Evolutionary conservation across 2,888 invertebrate genomes (phyloP), one percentile per base, ranked within the genome.

Genomic region (Trichogramma evanescens): DNA sequence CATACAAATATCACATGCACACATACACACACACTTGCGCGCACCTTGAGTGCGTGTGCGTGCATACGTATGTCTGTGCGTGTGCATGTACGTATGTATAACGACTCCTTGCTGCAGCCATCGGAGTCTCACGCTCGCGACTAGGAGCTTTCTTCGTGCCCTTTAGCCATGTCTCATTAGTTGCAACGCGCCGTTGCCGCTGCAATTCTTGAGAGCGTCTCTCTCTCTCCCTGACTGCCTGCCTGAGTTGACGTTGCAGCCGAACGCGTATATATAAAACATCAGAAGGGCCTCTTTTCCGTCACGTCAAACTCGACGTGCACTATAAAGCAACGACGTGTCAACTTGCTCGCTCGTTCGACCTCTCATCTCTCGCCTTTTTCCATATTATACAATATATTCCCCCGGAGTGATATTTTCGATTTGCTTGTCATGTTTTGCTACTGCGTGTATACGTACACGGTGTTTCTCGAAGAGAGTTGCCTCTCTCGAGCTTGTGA

Each of bases 111-210:
- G 70, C 68, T 40, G 40, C 59, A 45, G 65, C 66, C 67, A 59
- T 26, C 68, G 67, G 65, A 69, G 69, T 67, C 70, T 70, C 49
- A 48, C 42, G 9, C 40, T 43, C n/a, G 48, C 40, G 69, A 26
- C 69, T 70, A 70, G 69, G 60, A 63, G 66, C 69, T 71, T 67
- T 70, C 68, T 69, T 67, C 68, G 72, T 77, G 76, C 77, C 77
- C 77, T 77, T 77, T 76, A 77, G 77, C 77, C 71, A 77, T 77
- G 77, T 77, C 77, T 77, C 77, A 77, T 77, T 77, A 77, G 77
- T 77, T 77, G 76, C 76, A 76, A 75, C 70, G 39, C 58, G 7
- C 10, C 43, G 7, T 13, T 1, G 13, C 43, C 53, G 71, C 75
- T 76, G 75, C 76, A 74, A 65, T 72, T 71, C 72, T 75, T 73